Evolutionary conservation across 2,888 invertebrate species (phyloP).

Genomic region (Drosophila lutescens): DNA sequence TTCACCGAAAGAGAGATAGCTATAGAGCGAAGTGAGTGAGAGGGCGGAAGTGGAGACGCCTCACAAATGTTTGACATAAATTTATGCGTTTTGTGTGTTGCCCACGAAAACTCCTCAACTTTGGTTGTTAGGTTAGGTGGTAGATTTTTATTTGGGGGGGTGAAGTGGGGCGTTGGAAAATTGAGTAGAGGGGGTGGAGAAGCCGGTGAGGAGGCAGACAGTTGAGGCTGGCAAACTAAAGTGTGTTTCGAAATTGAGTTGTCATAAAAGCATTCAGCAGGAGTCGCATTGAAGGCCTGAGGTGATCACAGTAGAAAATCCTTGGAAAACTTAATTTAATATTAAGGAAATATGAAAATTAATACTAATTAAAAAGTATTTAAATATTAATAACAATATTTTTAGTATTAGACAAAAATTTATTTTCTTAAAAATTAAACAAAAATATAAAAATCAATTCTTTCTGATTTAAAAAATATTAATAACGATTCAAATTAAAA

Average conservation of each 20-base stretch:
- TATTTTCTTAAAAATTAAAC: too few species aligned
- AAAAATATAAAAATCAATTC: too few species aligned
- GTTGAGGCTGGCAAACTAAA: conserved; percentile 72
- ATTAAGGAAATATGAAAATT: neutral
- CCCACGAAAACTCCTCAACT: conserved; percentile 46
- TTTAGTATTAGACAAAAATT: too few species aligned
- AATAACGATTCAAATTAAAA: too few species aligned
- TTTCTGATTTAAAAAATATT: too few species aligned
- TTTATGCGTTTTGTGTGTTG: conserved; percentile 74
- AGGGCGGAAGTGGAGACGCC: conserved; percentile 13
- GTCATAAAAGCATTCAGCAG: conserved; percentile 69
- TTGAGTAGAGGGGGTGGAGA: neutral
- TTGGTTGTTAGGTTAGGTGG: conserved; percentile 65
- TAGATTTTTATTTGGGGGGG: neutral
- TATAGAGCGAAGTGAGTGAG: neutral
- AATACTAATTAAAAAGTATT: neutral
- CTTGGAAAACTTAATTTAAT: neutral
- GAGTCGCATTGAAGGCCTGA: conserved; percentile 9
- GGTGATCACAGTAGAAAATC: conserved; percentile 38
- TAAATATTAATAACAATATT: too few species aligned
- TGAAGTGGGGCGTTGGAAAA: neutral
- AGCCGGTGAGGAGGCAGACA: neutral
- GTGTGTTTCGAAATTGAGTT: conserved; percentile 76
- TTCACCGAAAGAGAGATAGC: neutral
- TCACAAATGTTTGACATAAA: conserved; percentile 73